Evolutionary conservation across 2,797 vertebrate genomes (phyloP).

Genomic region (Harpagifer antarcticus): DNA sequence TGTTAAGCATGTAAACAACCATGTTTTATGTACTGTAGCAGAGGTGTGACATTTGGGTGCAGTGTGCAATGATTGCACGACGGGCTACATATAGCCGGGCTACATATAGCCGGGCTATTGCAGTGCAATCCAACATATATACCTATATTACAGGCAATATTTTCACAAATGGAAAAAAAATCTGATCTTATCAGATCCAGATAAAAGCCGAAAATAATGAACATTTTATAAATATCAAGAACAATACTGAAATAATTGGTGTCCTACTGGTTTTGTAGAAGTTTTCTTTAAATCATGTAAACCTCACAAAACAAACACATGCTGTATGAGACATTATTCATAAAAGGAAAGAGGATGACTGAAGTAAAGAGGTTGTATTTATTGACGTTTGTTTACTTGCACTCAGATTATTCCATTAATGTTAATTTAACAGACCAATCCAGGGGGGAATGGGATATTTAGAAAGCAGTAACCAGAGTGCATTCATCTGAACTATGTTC

Average conservation of each 20-base stretch:
- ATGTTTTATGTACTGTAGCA: background rate
- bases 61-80: no score
- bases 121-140: background rate
- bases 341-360: background rate
- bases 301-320: background rate
- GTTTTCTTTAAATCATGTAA: background rate
- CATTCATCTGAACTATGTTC: conserved; percentile 52
- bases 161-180: background rate
- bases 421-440: conserved; percentile 60
- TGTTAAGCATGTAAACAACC: background rate
- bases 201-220: background rate
- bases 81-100: no score
- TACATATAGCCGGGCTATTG: no score
- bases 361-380: background rate
- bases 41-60: background rate
- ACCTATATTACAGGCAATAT: no score
- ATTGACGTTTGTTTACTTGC: conserved; percentile 70
- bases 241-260: background rate
- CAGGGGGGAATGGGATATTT: conserved; percentile 53
- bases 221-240: background rate
- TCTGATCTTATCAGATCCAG: no score
- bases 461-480: conserved; percentile 44
- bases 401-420: conserved; percentile 59
- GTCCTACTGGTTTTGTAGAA: background rate
- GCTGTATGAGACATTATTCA: background rate